Evolutionary conservation across 2,113 vertebrate species (phyloP).

Genomic region (Oceanites oceanicus): DNA sequence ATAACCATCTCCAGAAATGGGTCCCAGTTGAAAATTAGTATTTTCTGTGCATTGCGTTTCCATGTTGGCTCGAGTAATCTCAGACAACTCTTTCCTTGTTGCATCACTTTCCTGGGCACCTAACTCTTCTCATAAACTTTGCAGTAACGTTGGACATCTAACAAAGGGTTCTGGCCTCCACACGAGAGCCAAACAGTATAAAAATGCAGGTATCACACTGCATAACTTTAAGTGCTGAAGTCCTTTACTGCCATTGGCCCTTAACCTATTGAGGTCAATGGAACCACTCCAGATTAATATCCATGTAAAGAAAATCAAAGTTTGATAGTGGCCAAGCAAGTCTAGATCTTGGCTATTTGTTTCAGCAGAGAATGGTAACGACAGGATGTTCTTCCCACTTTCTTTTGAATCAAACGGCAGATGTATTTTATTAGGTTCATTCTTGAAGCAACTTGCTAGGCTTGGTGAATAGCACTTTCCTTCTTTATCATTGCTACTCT

Average conservation of each 20-base stretch:
- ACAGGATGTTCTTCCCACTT: neutral
- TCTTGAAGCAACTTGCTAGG: neutral
- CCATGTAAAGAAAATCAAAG: neutral
- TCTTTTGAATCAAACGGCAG: neutral
- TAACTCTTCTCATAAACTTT: neutral
- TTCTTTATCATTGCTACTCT: neutral
- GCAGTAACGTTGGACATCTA: neutral
- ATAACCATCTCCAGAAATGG: neutral
- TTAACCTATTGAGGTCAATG: neutral
- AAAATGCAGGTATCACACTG: neutral
- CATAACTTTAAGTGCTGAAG: neutral
- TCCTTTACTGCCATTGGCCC: neutral
- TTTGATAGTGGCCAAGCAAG: neutral
- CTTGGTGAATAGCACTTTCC: neutral
- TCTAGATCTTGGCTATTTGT: neutral
- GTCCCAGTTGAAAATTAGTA: neutral
- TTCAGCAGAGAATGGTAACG: neutral
- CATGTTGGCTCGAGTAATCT: neutral
- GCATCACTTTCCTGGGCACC: neutral
- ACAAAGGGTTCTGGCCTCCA: neutral
- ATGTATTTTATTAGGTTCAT: neutral
- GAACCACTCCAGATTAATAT: neutral
- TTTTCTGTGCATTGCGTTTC: neutral
- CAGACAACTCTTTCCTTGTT: neutral
- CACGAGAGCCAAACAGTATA: neutral